Percentiles rank a stretch among this genome's conserved stretches.
Evolutionary conservation across 1,140 invertebrate species (phyloP).

Genomic region (Nomia melanderi): DNA sequence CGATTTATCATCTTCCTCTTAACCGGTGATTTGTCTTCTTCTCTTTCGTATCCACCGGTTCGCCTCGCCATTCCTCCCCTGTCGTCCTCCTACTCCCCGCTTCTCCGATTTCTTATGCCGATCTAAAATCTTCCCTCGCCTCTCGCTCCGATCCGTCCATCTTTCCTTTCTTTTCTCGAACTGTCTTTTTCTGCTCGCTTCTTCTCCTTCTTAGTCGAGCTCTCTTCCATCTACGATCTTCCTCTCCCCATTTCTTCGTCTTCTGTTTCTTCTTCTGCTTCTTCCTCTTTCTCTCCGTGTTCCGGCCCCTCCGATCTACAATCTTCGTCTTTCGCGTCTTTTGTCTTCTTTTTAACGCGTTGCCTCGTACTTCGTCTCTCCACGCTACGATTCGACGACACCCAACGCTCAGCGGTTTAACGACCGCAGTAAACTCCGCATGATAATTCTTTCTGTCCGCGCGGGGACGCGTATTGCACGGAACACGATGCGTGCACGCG

Average conservation of each 20-base stretch:
- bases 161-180: neutral
- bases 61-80: neutral
- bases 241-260: too few relatives aligned
- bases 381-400: constrained; percentile 5
- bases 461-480: constrained; percentile 13
- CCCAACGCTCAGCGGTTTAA: neutral
- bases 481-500: constrained; percentile 6
- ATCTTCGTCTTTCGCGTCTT: neutral
- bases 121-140: neutral
- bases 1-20: neutral
- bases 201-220: neutral
- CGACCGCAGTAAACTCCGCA: constrained; percentile 19
- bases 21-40: constrained; percentile 6
- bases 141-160: neutral
- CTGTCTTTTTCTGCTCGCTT: neutral
- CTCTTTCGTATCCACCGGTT: neutral
- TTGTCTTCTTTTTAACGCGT: neutral
- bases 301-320: neutral
- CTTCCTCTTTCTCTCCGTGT: neutral
- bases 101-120: neutral
- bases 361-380: neutral
- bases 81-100: neutral
- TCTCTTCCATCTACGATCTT: too few relatives aligned
- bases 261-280: neutral
- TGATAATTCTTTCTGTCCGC: constrained; percentile 21